Percentiles rank a stretch among this genome's conserved stretches.
phyloP scores from a whole-genome alignment of 35 echinoderm and acorn worm genomes.

The Eucidaris tribuloides region DNA sequence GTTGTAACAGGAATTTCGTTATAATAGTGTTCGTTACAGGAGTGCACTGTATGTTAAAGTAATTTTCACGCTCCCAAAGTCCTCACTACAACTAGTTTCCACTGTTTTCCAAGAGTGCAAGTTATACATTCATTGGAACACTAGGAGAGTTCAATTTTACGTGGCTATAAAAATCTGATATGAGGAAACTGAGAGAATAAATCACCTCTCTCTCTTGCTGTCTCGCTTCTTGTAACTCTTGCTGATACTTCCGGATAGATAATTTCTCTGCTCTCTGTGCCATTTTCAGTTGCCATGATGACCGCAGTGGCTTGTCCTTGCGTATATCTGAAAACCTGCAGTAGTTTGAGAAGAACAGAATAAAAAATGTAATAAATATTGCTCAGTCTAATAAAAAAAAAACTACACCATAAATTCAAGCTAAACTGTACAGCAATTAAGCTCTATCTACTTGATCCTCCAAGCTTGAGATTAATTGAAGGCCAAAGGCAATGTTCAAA shows the following conservation, averaged over 20 bases:
- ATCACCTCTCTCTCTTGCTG: conserved; percentile 54
- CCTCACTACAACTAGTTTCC: too few species aligned
- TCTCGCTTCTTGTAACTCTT: conserved; percentile 61
- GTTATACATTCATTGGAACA: too few species aligned
- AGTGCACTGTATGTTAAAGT: too few species aligned
- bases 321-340: conserved; percentile 73
- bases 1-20: too few species aligned
- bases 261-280: conserved; percentile 73
- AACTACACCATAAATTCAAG: too few species aligned
- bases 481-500: background rate
- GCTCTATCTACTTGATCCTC: background rate
- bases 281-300: conserved; percentile 92
- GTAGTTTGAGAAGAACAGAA: background rate
- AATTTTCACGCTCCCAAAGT: too few species aligned
- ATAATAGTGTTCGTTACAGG: too few species aligned
- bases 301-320: conserved; percentile 70
- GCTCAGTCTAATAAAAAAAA: too few species aligned
- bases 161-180: too few species aligned
- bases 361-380: background rate
- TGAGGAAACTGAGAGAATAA: too few species aligned
- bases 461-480: background rate
- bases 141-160: too few species aligned
- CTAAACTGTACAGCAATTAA: background rate
- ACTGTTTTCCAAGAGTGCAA: too few species aligned
- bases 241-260: conserved; percentile 73